Percentiles rank a stretch among this genome's conserved stretches.
These are phyloP conservation scores for Heterodera carotae DNA, from an alignment of 1,140 invertebrate genomes.

Conservation along the genomic window DNA sequence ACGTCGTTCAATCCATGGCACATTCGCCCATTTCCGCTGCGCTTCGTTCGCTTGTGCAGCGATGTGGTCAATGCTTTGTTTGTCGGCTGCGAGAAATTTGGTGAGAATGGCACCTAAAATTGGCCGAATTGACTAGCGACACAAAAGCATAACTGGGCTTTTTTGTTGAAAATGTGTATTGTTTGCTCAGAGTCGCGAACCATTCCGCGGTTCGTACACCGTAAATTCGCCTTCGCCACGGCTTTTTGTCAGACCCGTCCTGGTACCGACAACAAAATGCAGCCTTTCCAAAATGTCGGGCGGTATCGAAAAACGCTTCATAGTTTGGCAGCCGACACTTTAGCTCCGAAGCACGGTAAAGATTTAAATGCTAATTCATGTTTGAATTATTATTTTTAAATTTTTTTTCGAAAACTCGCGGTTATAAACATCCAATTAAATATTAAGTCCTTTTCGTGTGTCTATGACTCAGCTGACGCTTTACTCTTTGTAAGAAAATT, in stretches of 20 bases:
- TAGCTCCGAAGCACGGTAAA: too few species aligned
- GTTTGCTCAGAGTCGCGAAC: conserved; percentile 9
- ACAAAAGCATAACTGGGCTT: too few species aligned
- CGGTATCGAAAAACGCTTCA: conserved; percentile 37
- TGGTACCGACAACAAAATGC: conserved; percentile 47
- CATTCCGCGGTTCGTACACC: conserved; percentile 34
- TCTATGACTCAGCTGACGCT: too few species aligned
- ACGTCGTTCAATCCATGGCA: conserved; percentile 32
- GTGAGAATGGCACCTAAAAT: conserved; percentile 29
- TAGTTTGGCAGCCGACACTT: conserved; percentile 18
- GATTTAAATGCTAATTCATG: too few species aligned
- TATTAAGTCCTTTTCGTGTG: too few species aligned
- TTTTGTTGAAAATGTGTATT: conserved; percentile 14
- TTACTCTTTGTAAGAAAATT: too few species aligned
- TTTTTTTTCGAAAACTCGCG: too few species aligned
- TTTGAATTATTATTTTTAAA: too few species aligned
- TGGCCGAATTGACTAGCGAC: too few species aligned
- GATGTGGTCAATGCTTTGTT: conserved; percentile 20
- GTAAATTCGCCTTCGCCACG: conserved; percentile 18
- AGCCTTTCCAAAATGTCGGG: conserved; percentile 56
- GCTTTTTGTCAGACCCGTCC: conserved; percentile 21
- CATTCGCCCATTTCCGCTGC: conserved; percentile 24
- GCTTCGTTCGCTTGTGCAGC: conserved; percentile 18
- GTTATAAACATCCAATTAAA: too few species aligned
- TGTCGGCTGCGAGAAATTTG: conserved; percentile 16